Conservation (phyloP, 2,797 vertebrate species). For the Cottoperca gobio region DNA sequence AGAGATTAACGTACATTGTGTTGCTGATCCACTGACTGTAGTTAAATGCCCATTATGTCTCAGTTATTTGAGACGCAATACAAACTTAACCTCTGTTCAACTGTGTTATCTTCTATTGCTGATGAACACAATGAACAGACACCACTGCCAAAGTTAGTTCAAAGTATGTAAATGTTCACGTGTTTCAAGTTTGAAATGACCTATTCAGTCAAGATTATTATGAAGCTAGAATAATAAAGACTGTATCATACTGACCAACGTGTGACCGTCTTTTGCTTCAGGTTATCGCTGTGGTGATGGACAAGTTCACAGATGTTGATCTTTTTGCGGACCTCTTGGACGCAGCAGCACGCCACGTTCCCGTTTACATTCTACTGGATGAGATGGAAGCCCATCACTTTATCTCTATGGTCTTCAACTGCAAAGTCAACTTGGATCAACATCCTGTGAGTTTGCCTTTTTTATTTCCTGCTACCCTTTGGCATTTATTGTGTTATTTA, state of each 20-base stretch:
- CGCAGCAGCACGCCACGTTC: constrained; percentile 89
- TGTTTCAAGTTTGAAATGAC: background rate
- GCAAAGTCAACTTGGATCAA: constrained; percentile 92
- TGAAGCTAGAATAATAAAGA: background rate
- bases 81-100: too few relatives aligned
- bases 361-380: constrained; percentile 96
- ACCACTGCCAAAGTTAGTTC: background rate
- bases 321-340: constrained; percentile 93
- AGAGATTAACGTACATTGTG: background rate
- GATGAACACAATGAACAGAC: constrained; percentile 8
- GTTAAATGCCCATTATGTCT: constrained; percentile 4
- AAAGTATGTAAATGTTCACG: background rate
- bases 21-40: background rate
- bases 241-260: background rate
- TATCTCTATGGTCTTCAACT: constrained; percentile 91
- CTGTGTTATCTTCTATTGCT: constrained; percentile 6
- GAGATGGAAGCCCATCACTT: constrained; percentile 93
- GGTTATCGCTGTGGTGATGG: constrained; percentile 98
- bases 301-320: constrained; percentile 95
- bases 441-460: constrained; percentile 87
- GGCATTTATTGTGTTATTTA: background rate
- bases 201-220: background rate
- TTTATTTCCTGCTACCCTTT: background rate
- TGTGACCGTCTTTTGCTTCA: too few relatives aligned
- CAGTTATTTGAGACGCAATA: background rate